Conservation (phyloP, 1,140 invertebrate species). For the Charaxes varanes region DNA sequence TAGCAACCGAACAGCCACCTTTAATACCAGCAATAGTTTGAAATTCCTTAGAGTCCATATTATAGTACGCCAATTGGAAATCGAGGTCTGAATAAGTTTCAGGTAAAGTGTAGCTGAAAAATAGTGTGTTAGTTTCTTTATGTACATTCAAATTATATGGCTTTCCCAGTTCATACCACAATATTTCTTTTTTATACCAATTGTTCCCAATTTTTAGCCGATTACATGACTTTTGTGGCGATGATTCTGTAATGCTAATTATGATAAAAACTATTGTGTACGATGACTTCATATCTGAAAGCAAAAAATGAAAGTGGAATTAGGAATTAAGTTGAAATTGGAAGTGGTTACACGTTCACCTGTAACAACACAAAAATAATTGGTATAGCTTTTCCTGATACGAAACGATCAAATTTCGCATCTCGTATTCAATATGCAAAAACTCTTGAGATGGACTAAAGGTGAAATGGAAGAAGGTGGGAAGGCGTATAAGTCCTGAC, state of each 20-base stretch:
- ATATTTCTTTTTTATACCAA: slow-evolving; percentile 36
- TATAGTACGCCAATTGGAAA: slow-evolving; percentile 40
- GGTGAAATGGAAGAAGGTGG: no score
- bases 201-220: slow-evolving; percentile 31
- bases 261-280: slow-evolving; percentile 8
- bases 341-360: no score
- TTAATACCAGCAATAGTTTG: slow-evolving; percentile 37
- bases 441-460: no score
- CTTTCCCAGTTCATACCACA: slow-evolving; percentile 33
- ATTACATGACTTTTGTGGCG: slow-evolving; percentile 29
- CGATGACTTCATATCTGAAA: slow-evolving; percentile 25
- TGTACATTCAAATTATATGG: slow-evolving; percentile 46
- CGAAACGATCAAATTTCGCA: no score
- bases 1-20: slow-evolving; percentile 43
- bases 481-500: no score
- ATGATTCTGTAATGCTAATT: slow-evolving; percentile 1
- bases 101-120: slow-evolving; percentile 42
- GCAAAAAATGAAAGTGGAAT: no score
- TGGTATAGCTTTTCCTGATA: no score
- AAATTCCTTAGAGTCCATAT: slow-evolving; percentile 40
- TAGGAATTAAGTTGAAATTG: no score
- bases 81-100: slow-evolving; percentile 42
- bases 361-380: no score
- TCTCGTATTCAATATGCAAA: no score
- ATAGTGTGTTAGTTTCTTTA: slow-evolving; percentile 34